Percentiles rank a stretch among this genome's conserved stretches.
phyloP scores from a whole-genome alignment of 2,797 vertebrate species.

The Sparidentex hasta region DNA sequence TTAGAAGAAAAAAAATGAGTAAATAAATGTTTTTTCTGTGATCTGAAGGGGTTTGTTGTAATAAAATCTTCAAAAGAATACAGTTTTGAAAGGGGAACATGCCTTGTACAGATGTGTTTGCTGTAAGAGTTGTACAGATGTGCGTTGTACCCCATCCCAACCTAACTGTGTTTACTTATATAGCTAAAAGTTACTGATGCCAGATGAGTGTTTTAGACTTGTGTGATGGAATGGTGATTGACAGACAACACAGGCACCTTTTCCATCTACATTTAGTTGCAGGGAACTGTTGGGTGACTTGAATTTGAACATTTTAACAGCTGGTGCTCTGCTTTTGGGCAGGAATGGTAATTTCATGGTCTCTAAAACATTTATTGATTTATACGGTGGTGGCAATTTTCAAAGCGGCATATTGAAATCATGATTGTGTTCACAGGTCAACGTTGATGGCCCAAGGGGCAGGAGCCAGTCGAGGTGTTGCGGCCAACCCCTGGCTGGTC shows the following conservation, averaged over 20 bases:
- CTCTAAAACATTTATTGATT: conserved; percentile 2
- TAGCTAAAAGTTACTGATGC: conserved; percentile 39
- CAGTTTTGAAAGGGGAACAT: conserved; percentile 47
- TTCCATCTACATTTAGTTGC: conserved; percentile 11
- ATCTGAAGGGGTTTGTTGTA: conserved; percentile 55
- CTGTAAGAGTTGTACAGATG: conserved; percentile 32
- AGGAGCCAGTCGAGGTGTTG: conserved; percentile 76
- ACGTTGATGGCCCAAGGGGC: conserved; percentile 87
- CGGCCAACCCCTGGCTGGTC: conserved; percentile 92
- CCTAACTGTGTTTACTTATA: conserved; percentile 54
- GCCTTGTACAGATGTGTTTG: conserved; percentile 66
- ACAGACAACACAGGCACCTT: conserved; percentile 27
- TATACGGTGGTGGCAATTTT: not conserved
- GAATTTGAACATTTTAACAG: conserved; percentile 7
- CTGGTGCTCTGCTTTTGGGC: not conserved
- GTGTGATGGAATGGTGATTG: conserved; percentile 36
- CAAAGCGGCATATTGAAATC: not conserved
- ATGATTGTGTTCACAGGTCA: conserved; percentile 82
- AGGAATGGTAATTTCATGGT: not conserved
- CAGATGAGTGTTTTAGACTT: conserved; percentile 17
- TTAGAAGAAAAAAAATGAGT: conserved; percentile 47
- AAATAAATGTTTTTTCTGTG: conserved; percentile 62
- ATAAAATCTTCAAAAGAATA: conserved; percentile 42
- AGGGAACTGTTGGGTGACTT: not conserved
- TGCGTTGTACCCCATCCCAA: conserved; percentile 19